Evolutionary conservation across 2,888 invertebrate genomes (phyloP).

Genomic region (Schizaphis graminum): DNA sequence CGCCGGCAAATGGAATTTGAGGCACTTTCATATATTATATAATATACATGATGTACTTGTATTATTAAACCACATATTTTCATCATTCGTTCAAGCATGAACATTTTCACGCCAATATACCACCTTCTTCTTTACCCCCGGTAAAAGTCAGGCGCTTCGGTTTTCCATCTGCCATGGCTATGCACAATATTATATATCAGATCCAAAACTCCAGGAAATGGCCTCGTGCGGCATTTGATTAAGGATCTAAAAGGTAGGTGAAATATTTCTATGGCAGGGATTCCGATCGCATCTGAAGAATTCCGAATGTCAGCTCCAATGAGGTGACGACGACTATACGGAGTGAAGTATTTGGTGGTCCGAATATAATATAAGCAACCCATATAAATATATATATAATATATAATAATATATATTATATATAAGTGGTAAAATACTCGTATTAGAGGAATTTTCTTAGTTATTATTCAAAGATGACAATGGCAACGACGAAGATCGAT

Average conservation of each 20-base stretch:
- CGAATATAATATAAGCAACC: background rate
- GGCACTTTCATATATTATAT: background rate
- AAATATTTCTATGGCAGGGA: background rate
- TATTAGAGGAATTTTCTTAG: background rate
- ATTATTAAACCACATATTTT: conserved; percentile 53
- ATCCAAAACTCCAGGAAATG: background rate
- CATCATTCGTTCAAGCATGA: background rate
- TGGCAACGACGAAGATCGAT: background rate
- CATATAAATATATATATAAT: background rate
- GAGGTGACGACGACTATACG: background rate
- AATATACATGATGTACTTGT: background rate
- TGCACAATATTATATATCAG: background rate
- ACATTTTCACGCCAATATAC: background rate
- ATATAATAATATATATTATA: too few relatives aligned
- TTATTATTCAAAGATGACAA: background rate
- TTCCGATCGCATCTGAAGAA: conserved; percentile 27
- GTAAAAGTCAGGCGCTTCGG: background rate
- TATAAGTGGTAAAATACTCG: background rate
- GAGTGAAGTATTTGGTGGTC: background rate
- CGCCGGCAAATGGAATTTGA: background rate
- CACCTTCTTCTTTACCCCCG: background rate
- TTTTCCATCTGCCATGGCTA: background rate
- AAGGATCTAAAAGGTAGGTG: background rate
- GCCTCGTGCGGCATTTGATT: background rate
- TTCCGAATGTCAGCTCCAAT: background rate